Base-by-base conservation (phyloP, 2,113 vertebrate species). In the Engystomops pustulosus region DNA sequence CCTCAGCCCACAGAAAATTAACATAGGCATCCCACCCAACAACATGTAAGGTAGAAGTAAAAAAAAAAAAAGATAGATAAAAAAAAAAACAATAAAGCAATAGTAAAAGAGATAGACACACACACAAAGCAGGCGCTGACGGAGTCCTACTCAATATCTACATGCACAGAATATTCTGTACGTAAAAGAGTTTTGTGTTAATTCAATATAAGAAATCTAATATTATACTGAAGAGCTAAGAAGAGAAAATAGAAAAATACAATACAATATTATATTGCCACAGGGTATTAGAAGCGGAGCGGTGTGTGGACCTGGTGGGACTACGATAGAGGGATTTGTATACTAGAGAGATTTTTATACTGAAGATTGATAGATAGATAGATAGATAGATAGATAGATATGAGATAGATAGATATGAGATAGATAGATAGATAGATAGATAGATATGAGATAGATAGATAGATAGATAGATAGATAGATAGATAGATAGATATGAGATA, bases 1-100 rank as follows among this genome's bases (percentile, higher is more conserved):
- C 8, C 25, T n/a, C 78, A 67, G 78, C 78, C 51, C 38, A 55
- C n/a, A 41, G 75, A 41, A 32, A 74, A 74, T 74, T 74, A 74
- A 74, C 44, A 74, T 49, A 49, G 49, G 17, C 71, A 58, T n/a
- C 75, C 53, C 75, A 78, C 53, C 75, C 75, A 41, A 58, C 10
- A 41, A 78, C 32, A 78, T 60, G 18, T n/a, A 12, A 47, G 34
- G 36, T 14, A 49, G 2, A 72, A 27, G 45, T 45, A 5, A 7
- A 49, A 47, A 17, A 5, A 7, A 49, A 47, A 17, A 30, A 34
- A 41, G n/a, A 71, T 25, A 44, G 17, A 41, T 14, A 10, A 25
- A 38, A 38, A 58, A 55, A 58, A 53, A 9, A 53, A 34, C n/a
- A 36, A 38, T 58, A 58, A 55, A 58, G 36, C 18, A 53, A 34